Percentiles rank a stretch among this genome's conserved stretches.
Evolutionary conservation across 2,113 vertebrate species (phyloP).

Genomic region (Anarhynchus alexandrinus): DNA sequence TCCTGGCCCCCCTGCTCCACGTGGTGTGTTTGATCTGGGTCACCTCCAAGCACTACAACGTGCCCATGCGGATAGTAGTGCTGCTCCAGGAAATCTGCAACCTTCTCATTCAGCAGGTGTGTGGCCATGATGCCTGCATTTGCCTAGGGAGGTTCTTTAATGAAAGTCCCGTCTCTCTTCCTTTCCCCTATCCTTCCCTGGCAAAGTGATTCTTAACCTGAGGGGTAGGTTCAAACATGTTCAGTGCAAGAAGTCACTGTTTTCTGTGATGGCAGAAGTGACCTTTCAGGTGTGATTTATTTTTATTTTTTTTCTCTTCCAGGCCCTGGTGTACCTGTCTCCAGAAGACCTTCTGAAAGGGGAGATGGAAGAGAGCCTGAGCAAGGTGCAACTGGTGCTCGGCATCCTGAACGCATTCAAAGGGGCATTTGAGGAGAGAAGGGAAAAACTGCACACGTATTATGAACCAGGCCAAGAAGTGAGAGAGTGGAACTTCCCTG

Average conservation of each 20-base stretch:
- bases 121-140: background rate
- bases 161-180: background rate
- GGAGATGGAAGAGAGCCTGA: slow-evolving; percentile 82
- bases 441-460: slow-evolving; percentile 73
- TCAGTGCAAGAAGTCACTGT: accelerated
- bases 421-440: slow-evolving; percentile 73
- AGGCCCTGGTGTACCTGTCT: slow-evolving; percentile 81
- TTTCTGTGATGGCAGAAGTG: background rate
- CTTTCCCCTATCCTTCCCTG: background rate
- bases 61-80: slow-evolving; percentile 76
- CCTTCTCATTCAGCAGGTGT: slow-evolving; percentile 90
- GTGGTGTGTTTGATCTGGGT: slow-evolving; percentile 87
- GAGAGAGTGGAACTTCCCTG: slow-evolving; percentile 82
- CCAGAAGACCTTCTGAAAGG: slow-evolving; percentile 88
- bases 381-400: slow-evolving; percentile 73
- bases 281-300: background rate
- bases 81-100: slow-evolving; percentile 89
- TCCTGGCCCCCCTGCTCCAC: slow-evolving; percentile 83
- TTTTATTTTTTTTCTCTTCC: background rate
- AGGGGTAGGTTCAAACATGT: background rate
- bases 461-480: slow-evolving; percentile 70
- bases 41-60: slow-evolving; percentile 80
- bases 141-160: background rate
- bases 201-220: background rate
- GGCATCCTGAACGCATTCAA: slow-evolving; percentile 79